Evolutionary conservation across 2,113 vertebrate genomes (phyloP).

Genomic region (Microcebus lehilahytsara): DNA sequence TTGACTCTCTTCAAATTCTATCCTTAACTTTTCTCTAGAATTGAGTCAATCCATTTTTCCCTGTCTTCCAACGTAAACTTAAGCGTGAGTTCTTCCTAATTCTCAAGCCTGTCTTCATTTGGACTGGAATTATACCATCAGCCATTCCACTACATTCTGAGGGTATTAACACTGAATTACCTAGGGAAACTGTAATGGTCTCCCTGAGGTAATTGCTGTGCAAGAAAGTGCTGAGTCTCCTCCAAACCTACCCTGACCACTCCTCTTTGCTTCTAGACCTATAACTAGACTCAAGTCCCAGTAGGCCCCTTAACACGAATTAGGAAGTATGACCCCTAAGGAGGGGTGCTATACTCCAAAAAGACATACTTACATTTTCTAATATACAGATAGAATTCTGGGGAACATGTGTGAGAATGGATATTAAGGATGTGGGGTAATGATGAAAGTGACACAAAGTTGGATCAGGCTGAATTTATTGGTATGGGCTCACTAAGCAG

Average conservation of each 20-base stretch:
- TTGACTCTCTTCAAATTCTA: not conserved
- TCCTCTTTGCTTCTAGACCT: not conserved
- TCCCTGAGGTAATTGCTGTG: not conserved
- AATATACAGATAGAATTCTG: constrained; percentile 3
- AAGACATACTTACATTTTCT: not conserved
- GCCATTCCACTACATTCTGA: not conserved
- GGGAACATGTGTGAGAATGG: not conserved
- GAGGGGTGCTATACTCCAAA: not conserved
- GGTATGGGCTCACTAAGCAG: not conserved
- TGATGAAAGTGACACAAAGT: not conserved
- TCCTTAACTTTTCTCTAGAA: not conserved
- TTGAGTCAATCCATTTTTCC: not conserved
- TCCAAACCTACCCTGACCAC: not conserved
- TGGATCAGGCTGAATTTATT: not conserved
- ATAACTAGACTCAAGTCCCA: not conserved
- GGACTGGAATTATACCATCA: not conserved
- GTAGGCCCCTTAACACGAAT: not conserved
- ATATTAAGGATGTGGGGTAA: not conserved
- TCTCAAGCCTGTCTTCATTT: not conserved
- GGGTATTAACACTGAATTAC: not conserved
- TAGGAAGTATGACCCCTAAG: not conserved
- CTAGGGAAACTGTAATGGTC: not conserved
- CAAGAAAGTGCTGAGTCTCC: not conserved
- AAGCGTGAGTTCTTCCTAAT: not conserved
- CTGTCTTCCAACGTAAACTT: not conserved